Conservation (phyloP, 2,113 vertebrate species). For the Cacatua alba region DNA sequence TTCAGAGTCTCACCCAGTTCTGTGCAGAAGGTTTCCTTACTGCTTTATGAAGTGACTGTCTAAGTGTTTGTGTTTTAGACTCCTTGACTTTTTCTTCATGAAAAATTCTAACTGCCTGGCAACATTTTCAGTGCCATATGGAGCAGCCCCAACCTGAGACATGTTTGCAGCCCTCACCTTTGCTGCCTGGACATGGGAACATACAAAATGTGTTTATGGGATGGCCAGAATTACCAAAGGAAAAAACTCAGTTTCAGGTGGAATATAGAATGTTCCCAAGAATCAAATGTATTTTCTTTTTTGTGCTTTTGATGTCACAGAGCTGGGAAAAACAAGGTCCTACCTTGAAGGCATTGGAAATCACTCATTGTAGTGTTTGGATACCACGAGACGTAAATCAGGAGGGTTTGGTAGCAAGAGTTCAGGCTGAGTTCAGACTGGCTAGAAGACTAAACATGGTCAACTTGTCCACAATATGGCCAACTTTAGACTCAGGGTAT, state of each 20-base stretch:
- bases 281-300: neutral
- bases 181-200: neutral
- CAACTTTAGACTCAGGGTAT: neutral
- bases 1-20: neutral
- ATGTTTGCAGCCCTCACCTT: neutral
- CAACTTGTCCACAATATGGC: neutral
- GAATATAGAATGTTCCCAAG: neutral
- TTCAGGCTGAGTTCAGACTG: neutral
- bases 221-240: neutral
- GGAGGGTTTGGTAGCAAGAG: neutral
- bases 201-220: neutral
- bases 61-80: neutral
- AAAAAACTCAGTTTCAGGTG: neutral
- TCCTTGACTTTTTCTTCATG: neutral
- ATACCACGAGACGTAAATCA: neutral
- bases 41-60: neutral
- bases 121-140: neutral
- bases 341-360: neutral
- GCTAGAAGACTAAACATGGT: neutral
- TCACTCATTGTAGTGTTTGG: neutral
- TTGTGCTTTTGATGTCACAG: accelerated
- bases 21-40: neutral
- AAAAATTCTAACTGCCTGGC: neutral
- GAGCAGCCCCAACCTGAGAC: neutral
- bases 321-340: neutral